Conservation (phyloP, 2,797 vertebrate species). For the Triplophysa bombifrons region DNA sequence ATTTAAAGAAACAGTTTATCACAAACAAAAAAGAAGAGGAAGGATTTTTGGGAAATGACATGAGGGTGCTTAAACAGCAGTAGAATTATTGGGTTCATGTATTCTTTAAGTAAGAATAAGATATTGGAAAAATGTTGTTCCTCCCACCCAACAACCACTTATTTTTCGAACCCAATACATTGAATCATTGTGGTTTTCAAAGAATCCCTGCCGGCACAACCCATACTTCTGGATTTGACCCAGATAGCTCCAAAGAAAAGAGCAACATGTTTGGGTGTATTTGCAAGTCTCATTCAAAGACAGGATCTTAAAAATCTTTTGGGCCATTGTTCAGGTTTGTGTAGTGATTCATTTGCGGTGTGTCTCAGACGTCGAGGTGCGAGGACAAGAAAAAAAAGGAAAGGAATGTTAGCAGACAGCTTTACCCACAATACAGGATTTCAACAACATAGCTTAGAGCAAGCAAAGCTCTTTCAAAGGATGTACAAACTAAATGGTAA, state of each 20-base stretch:
- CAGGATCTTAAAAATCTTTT: slow-evolving; percentile 11
- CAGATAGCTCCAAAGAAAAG: slow-evolving; percentile 9
- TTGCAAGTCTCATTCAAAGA: slow-evolving; percentile 6
- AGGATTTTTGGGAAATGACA: no score
- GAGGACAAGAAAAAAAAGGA: slow-evolving; percentile 12
- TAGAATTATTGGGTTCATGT: not conserved
- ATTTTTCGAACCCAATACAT: not conserved
- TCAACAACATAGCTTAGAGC: slow-evolving; percentile 39
- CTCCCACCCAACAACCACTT: not conserved
- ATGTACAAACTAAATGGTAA: not conserved
- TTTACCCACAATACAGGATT: slow-evolving; percentile 46
- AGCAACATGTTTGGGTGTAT: slow-evolving; percentile 23
- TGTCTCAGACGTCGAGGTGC: slow-evolving; percentile 6
- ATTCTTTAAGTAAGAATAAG: not conserved
- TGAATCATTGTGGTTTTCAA: slow-evolving; percentile 6
- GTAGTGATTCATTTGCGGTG: not conserved
- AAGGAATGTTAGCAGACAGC: slow-evolving; percentile 31
- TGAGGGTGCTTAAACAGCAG: no score
- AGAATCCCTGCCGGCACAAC: not conserved
- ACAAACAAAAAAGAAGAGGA: not conserved
- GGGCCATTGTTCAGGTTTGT: slow-evolving; percentile 19
- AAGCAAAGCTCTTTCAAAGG: not conserved
- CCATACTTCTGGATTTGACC: slow-evolving; percentile 9
- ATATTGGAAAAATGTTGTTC: not conserved
- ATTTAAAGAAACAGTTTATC: not conserved